Percentiles rank a stretch among this genome's conserved stretches.
These are phyloP conservation scores for Drosophila rhopaloa DNA, from an alignment of 1,140 invertebrate genomes.

Conservation along the genomic window DNA sequence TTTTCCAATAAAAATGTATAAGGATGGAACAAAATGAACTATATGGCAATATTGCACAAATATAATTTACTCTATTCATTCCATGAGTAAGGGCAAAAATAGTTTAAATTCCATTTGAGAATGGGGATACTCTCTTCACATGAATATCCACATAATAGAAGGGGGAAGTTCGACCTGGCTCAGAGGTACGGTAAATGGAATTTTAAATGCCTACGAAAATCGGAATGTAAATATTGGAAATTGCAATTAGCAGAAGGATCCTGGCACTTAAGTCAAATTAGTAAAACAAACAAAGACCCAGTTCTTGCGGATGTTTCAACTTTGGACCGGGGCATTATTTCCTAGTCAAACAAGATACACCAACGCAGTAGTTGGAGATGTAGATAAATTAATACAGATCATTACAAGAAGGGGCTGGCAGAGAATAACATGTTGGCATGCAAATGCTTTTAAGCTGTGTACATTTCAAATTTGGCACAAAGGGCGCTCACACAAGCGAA, in stretches of 20 bases:
- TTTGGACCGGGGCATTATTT: slow-evolving; percentile 14
- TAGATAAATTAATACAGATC: slow-evolving; percentile 36
- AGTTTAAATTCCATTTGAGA: no score
- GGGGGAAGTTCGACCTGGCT: neutral
- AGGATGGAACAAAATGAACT: no score
- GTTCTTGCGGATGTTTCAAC: slow-evolving; percentile 5
- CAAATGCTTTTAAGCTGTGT: slow-evolving; percentile 22
- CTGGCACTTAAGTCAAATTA: slow-evolving; percentile 60
- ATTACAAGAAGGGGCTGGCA: neutral
- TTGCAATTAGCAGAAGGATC: slow-evolving; percentile 45
- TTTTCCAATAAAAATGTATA: no score
- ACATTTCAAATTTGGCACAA: slow-evolving; percentile 24
- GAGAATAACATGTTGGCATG: slow-evolving; percentile 1
- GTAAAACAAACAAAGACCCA: slow-evolving; percentile 26
- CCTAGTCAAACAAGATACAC: slow-evolving; percentile 15
- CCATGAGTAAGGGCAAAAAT: no score
- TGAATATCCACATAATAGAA: no score
- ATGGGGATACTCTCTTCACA: no score
- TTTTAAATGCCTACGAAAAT: slow-evolving; percentile 1
- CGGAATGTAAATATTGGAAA: slow-evolving; percentile 17
- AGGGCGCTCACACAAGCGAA: slow-evolving; percentile 6
- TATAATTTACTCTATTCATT: no score
- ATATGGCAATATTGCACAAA: no score
- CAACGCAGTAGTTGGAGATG: neutral
- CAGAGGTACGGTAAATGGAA: neutral